Evolutionary conservation across 2,888 invertebrate genomes (phyloP), one percentile per base, ranked within the genome.

Genomic region (Melitaea athalia): DNA sequence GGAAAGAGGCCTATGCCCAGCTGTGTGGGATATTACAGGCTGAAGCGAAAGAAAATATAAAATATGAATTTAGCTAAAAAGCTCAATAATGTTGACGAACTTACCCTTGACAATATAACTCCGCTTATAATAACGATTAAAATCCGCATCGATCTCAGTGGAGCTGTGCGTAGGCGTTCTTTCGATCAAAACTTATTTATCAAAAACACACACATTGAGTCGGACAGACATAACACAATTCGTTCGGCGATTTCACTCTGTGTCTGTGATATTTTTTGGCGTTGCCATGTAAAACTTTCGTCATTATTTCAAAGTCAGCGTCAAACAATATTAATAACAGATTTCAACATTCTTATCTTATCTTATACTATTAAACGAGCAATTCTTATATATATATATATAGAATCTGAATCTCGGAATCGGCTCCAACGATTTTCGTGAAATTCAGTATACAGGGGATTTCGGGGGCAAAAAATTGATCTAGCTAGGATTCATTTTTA

Each of bases 131-230:
- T n/a, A 59, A 59, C 61, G 31, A 49, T 43, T 59, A 62, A 50
- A 67, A 61, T 43, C 50, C 61, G 64, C 68, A 70, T 65, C 42
- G 60, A 71, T 69, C 69, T 64, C 61, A 53, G 50, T 62, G 68
- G 64, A 68, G 45, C 31, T 50, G 59, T 15, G 59, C 72, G 83
- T 81, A 72, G 82, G 82, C 78, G 81, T 75, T 50, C 68, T 68
- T 71, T 65, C 76, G 84, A 83, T 84, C 84, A 79, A 76, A 85
- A 83, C 81, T 81, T 78, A 84, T 84, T 78, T 78, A 78, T 82
- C 83, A 24, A 24, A 24, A 24, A 82, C 79, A 59, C 67, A 59
- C 33, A 55, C 14, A 50, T 75, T 78, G 75, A 77, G 74, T 83
- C 83, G 82, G 72, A 72, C 73, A 67, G 66, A 55, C 65, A 67